These are phyloP conservation scores for Phyllotreta cruciferae DNA, from an alignment of 2,888 invertebrate species.

Conservation along the genomic window DNA sequence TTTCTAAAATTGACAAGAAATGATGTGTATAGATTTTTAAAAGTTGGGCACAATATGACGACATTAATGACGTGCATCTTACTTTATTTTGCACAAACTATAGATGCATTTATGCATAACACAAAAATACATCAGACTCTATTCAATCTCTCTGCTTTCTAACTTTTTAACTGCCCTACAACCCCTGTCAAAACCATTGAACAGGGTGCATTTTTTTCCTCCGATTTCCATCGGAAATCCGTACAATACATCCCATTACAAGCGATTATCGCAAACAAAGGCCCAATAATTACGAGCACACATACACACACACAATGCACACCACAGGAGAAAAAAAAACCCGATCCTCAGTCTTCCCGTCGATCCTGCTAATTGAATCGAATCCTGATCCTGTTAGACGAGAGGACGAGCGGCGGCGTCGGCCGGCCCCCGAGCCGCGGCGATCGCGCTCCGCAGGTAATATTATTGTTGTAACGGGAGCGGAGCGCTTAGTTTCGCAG, in stretches of 20 bases:
- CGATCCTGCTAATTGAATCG: constrained; percentile 36
- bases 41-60: too few species aligned
- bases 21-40: too few species aligned
- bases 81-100: too few species aligned
- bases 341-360: constrained; percentile 20
- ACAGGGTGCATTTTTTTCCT: not conserved
- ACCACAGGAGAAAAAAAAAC: constrained; percentile 12
- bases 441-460: constrained; percentile 36
- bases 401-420: constrained; percentile 24
- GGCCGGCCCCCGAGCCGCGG: constrained; percentile 17
- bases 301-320: constrained; percentile 11
- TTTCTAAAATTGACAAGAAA: too few species aligned
- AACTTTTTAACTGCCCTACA: not conserved
- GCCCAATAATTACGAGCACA: constrained; percentile 31
- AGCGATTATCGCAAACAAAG: constrained; percentile 30
- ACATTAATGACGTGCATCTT: too few species aligned
- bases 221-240: constrained; percentile 1
- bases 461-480: constrained; percentile 33
- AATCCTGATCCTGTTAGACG: constrained; percentile 21
- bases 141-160: too few species aligned
- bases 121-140: too few species aligned
- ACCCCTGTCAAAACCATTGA: not conserved
- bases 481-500: constrained; percentile 35
- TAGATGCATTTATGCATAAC: too few species aligned
- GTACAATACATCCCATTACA: constrained; percentile 25